These are phyloP conservation scores for Malachius bipustulatus DNA, from an alignment of 2,888 invertebrate species.

Conservation along the genomic window DNA sequence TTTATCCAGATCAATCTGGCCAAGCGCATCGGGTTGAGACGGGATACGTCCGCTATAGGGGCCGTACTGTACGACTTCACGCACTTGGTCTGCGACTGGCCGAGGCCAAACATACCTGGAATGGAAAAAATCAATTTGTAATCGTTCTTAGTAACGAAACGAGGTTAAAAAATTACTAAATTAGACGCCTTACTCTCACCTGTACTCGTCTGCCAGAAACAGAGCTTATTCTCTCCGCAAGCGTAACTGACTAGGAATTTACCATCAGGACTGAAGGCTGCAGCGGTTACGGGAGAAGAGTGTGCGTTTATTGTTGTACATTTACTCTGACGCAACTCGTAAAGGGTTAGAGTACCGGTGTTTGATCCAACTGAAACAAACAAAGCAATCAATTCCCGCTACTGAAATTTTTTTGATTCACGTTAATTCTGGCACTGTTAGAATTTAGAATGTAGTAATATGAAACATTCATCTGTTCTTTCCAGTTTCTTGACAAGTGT, in stretches of 20 bases:
- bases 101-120: constrained; percentile 88
- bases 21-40: constrained; percentile 77
- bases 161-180: too few relatives aligned
- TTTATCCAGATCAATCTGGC: constrained; percentile 95
- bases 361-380: constrained; percentile 67
- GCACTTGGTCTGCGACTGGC: constrained; percentile 92
- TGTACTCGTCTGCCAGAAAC: constrained; percentile 95
- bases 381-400: constrained; percentile 8
- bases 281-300: constrained; percentile 77
- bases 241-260: constrained; percentile 95
- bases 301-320: constrained; percentile 92
- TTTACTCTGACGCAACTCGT: constrained; percentile 89
- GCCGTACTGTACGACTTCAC: constrained; percentile 91
- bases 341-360: constrained; percentile 85
- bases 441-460: too few relatives aligned
- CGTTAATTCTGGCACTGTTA: too few relatives aligned
- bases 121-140: constrained; percentile 10
- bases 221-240: constrained; percentile 83
- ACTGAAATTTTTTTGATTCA: too few relatives aligned
- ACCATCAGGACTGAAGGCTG: constrained; percentile 94
- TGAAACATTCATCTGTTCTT: too few relatives aligned
- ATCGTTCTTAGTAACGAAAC: background rate
- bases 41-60: constrained; percentile 77
- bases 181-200: too few relatives aligned
- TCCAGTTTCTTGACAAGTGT: too few relatives aligned